Base-by-base conservation (phyloP, 2,888 invertebrate genomes). In the Himalopsyche japonica region DNA sequence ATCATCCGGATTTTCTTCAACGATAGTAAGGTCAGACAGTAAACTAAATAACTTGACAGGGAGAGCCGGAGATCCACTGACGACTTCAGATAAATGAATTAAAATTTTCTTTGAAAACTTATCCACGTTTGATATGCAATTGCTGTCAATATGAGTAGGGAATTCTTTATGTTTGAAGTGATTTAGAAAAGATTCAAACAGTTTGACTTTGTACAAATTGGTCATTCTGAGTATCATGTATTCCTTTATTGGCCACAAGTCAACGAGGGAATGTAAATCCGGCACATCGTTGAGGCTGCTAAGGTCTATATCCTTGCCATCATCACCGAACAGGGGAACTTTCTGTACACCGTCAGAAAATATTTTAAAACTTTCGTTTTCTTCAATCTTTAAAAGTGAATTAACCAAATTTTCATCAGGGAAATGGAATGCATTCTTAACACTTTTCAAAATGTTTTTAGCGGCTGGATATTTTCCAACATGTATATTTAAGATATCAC, bases 191-290 rank as follows among this genome's bases (percentile, higher is more conserved):
- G 7, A 86, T 48, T 88, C 87, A 10, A 89, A 85, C 12, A 91
- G 88, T 76, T 88, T 87, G 12, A 86, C 88, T 86, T 90, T 89
- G 37, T 91, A 80, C 32, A 91, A 85, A 82, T 88, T 88, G 8
- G 91, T 87, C 30, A 92, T 88, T 87, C 92, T 89, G 84, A 91
- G 89, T 70, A 93, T 89, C 8, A 93, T 88, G 84, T 93, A 93
- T 18, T 93, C 91, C 87, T 93, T 93, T 70, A 94, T 88, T 85
- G 95, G 95, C 86, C 95, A 89, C 3, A 95, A 88, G 88, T 93
- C 90, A 88, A 88, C 15, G 12, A 43, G 15, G 0, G 43, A 43
- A 15, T 43, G 43, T 7, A 43, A 70, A 70, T 91, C 12, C 90
- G 88, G 86, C 3, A 88, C 81, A 20, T 88, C 78, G 5, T 57